Conservation (phyloP, 2,888 invertebrate genomes). For the Dorcus hopei region DNA sequence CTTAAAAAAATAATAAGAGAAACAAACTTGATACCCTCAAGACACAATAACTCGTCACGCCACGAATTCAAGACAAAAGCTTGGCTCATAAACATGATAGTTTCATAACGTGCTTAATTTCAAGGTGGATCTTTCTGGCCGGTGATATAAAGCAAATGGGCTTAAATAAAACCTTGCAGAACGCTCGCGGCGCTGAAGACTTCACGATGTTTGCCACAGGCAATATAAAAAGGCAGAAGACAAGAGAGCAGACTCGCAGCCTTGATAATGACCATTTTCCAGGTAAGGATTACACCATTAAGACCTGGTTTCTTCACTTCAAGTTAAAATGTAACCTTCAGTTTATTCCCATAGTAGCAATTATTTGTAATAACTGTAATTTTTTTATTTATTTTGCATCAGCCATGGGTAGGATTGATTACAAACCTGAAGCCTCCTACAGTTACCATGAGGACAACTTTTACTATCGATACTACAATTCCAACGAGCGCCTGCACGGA, state of each 20-base stretch:
- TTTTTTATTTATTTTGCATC: slow-evolving; percentile 1
- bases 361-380: slow-evolving; percentile 8
- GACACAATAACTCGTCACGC: not conserved
- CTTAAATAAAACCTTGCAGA: not conserved
- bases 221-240: slow-evolving; percentile 18
- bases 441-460: slow-evolving; percentile 21
- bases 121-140: not conserved
- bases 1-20: too few species aligned
- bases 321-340: too few species aligned
- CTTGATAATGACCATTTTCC: slow-evolving; percentile 24
- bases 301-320: slow-evolving; percentile 1
- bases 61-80: not conserved
- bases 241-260: slow-evolving; percentile 16
- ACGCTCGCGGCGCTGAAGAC: not conserved
- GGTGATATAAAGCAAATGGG: not conserved
- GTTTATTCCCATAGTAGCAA: slow-evolving; percentile 4
- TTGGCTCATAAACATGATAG: not conserved
- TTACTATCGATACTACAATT: slow-evolving; percentile 58
- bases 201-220: slow-evolving; percentile 17
- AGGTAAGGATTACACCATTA: slow-evolving; percentile 15
- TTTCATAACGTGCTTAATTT: not conserved
- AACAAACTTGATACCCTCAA: not conserved
- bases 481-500: slow-evolving; percentile 56
- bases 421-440: slow-evolving; percentile 26
- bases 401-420: slow-evolving; percentile 30